A percentile compares a stretch with the other conserved stretches of the same genome.
phyloP scores from a whole-genome alignment of 2,888 invertebrate genomes.

The Tenthredo notha region DNA sequence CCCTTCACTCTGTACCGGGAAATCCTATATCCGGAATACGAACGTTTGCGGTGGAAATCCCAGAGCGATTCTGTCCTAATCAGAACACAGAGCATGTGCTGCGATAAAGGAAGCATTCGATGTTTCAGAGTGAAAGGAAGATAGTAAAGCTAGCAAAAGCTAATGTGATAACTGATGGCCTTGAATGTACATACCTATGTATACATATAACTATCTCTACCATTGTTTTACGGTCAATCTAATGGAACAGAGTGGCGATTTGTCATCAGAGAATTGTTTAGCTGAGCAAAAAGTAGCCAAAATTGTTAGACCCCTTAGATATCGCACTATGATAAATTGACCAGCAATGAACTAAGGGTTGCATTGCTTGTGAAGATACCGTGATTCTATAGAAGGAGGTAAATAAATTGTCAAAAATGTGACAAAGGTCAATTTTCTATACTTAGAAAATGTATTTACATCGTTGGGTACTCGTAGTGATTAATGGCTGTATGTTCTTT shows the following conservation, averaged over 20 bases:
- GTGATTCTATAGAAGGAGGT: neutral
- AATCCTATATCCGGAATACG: slow-evolving; percentile 39
- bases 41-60: slow-evolving; percentile 36
- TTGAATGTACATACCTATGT: neutral
- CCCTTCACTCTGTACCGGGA: slow-evolving; percentile 16
- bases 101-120: slow-evolving; percentile 2
- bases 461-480: neutral
- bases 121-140: slow-evolving; percentile 24
- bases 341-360: neutral
- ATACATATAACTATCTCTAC: neutral
- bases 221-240: slow-evolving; percentile 2
- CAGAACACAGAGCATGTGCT: slow-evolving; percentile 34
- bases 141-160: slow-evolving; percentile 9
- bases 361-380: neutral
- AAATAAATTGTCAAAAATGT: neutral
- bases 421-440: neutral
- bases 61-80: slow-evolving; percentile 39
- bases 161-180: slow-evolving; percentile 23
- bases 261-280: slow-evolving; percentile 30
- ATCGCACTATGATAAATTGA: neutral
- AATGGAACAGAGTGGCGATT: slow-evolving; percentile 20
- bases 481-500: neutral
- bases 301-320: neutral
- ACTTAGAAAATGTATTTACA: neutral
- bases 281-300: neutral